phyloP scores from a whole-genome alignment of 1,140 invertebrate species.

The Lycorma delicatula region DNA sequence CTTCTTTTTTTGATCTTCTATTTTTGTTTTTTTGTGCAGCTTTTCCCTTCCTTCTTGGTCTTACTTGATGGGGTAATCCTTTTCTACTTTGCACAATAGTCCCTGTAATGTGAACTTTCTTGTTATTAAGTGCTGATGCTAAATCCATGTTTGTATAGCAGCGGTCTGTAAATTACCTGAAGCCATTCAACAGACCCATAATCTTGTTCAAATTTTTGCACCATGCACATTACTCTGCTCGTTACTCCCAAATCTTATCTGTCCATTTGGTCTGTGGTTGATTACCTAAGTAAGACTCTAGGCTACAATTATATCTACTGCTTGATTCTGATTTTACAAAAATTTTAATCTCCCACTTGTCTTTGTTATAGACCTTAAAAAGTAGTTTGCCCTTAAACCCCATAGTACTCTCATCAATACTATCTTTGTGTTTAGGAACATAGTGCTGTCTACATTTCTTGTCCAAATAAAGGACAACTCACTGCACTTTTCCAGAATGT shows the following conservation, averaged over 20 bases:
- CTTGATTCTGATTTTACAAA: too few relatives aligned
- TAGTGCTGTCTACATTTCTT: background rate
- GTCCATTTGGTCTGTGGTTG: too few relatives aligned
- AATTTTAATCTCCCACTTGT: too few relatives aligned
- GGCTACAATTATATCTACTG: too few relatives aligned
- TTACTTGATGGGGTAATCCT: conserved; percentile 1
- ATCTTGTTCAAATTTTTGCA: background rate
- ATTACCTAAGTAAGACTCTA: too few relatives aligned
- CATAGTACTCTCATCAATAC: background rate
- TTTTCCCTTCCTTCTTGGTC: background rate
- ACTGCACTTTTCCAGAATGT: background rate
- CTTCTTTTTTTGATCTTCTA: background rate
- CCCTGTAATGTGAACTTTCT: conserved; percentile 6
- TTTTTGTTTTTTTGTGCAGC: too few relatives aligned
- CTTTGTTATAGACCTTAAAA: conserved; percentile 1
- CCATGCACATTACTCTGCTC: background rate
- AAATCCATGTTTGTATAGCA: conserved; percentile 4
- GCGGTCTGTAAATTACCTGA: background rate
- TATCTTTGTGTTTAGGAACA: background rate
- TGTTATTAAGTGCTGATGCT: background rate
- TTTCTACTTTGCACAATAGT: conserved; percentile 2
- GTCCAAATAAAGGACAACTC: background rate
- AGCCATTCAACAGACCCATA: background rate
- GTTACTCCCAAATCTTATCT: too few relatives aligned
- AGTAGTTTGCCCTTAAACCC: background rate